These are phyloP conservation scores for Coptodon bakossiorum DNA, from an alignment of 2,113 vertebrate genomes.

Conservation along the genomic window DNA sequence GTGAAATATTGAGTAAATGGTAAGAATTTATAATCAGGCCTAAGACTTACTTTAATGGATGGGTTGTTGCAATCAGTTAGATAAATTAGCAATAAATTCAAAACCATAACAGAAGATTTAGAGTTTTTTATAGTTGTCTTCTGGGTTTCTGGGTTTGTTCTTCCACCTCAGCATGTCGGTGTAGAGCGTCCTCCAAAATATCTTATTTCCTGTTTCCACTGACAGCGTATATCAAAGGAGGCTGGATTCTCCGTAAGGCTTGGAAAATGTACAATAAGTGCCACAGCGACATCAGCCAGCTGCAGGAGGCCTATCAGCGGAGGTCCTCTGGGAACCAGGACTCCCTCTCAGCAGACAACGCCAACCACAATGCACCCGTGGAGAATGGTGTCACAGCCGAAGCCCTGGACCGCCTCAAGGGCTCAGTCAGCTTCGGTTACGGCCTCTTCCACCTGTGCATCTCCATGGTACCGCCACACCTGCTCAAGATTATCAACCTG, in stretches of 20 bases:
- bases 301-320: conserved; percentile 85
- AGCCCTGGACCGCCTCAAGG: conserved; percentile 93
- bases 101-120: neutral
- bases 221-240: conserved; percentile 95
- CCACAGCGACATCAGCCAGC: conserved; percentile 91
- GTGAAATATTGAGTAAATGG: neutral
- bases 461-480: conserved; percentile 99
- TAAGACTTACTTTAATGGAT: neutral
- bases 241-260: conserved; percentile 98
- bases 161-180: neutral
- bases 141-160: neutral
- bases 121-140: neutral
- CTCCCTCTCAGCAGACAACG: conserved; percentile 79
- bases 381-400: conserved; percentile 84
- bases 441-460: conserved; percentile 98
- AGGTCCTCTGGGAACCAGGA: conserved; percentile 75
- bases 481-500: conserved; percentile 99
- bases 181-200: neutral
- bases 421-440: conserved; percentile 98
- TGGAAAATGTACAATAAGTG: conserved; percentile 99
- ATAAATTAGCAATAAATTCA: neutral
- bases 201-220: neutral
- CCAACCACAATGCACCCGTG: conserved; percentile 86
- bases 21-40: neutral
- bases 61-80: neutral